Evolutionary conservation across 2,113 vertebrate genomes (phyloP).

Genomic region (Psittacara wagleri): DNA sequence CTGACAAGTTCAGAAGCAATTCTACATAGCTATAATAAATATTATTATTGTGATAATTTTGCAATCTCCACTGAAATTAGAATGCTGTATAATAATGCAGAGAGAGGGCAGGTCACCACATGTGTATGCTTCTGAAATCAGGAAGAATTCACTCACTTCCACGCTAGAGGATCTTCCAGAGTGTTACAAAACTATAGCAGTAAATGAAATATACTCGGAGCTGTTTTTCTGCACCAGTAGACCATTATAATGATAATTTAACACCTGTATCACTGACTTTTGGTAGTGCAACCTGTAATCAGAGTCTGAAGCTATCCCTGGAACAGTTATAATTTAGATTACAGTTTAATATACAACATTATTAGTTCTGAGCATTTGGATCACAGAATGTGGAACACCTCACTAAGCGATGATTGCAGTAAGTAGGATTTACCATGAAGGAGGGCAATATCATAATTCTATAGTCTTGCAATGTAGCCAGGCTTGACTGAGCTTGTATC

Average conservation of each 20-base stretch:
- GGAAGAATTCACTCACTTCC: not conserved
- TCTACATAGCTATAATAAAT: conserved; percentile 27
- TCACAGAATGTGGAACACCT: conserved; percentile 48
- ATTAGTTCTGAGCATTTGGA: conserved; percentile 35
- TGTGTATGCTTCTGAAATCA: not conserved
- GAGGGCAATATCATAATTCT: not conserved
- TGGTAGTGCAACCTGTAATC: conserved; percentile 66
- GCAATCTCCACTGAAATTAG: conserved; percentile 1
- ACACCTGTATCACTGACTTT: conserved; percentile 67
- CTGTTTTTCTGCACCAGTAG: conserved; percentile 19
- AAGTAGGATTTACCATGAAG: not conserved
- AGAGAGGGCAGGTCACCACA: not conserved
- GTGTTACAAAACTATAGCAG: conserved; percentile 30
- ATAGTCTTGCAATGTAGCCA: not conserved
- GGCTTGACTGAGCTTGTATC: not conserved
- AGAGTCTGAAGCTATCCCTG: conserved; percentile 63
- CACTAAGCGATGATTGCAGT: not conserved
- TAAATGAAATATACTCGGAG: conserved; percentile 32
- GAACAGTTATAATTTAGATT: conserved; percentile 72
- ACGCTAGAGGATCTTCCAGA: not conserved
- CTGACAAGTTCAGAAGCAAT: not conserved
- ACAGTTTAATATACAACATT: conserved; percentile 54
- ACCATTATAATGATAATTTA: conserved; percentile 71
- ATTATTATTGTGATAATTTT: conserved; percentile 53
- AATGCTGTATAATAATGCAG: not conserved